A percentile compares a stretch with the other conserved stretches of the same genome.
Conservation (phyloP, 2,113 vertebrate genomes). For the Candoia aspera region DNA sequence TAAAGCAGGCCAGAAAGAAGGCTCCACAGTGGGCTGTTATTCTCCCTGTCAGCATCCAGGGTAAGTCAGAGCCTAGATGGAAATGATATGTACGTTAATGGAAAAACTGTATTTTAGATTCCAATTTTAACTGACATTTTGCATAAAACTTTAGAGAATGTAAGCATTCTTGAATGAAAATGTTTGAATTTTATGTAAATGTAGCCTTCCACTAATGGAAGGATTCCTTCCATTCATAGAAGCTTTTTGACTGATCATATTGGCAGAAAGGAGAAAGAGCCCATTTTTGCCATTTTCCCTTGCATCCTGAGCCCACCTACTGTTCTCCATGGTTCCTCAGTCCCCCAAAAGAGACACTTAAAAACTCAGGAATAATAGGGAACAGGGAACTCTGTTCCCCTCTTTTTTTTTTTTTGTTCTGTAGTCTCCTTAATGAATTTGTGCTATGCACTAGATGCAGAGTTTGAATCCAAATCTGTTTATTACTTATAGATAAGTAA, state of each 20-base stretch:
- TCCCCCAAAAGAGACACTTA: neutral
- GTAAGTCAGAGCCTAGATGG: neutral
- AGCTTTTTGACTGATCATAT: too few species aligned
- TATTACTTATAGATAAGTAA: neutral
- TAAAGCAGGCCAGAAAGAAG: too few species aligned
- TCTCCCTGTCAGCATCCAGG: too few species aligned
- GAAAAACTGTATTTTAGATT: neutral
- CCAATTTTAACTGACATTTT: neutral
- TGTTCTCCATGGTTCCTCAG: neutral
- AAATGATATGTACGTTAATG: neutral
- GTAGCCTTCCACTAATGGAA: too few species aligned
- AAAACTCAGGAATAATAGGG: neutral
- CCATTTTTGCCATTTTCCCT: neutral
- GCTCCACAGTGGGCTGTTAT: too few species aligned
- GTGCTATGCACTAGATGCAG: neutral
- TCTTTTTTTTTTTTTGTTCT: too few species aligned
- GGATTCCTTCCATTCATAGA: too few species aligned
- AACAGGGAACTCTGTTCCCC: neutral
- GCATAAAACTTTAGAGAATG: neutral
- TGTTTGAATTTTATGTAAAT: neutral
- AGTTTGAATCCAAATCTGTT: neutral
- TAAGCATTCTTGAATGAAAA: neutral
- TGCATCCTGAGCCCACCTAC: neutral
- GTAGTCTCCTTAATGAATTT: neutral
- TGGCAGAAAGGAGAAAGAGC: too few species aligned